Conservation (phyloP, 23 tunicate species). For the Trididemnum miniatum region DNA sequence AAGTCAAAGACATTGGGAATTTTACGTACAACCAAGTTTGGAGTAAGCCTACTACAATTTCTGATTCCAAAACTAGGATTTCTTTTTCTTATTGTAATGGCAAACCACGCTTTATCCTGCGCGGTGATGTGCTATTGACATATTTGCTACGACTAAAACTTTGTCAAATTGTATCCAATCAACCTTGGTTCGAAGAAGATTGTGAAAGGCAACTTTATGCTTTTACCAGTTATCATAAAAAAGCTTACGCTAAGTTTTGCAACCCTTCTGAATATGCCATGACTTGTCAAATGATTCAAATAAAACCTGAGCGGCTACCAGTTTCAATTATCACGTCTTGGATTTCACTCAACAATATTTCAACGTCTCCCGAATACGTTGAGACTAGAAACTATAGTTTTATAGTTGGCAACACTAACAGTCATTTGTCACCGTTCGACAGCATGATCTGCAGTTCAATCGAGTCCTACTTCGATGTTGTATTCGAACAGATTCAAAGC, state of each 20-base stretch:
- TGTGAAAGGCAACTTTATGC: conserved; percentile 33
- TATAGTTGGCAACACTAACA: background rate
- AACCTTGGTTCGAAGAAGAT: conserved; percentile 33
- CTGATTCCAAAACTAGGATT: no score
- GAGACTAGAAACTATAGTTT: background rate
- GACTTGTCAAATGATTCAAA: background rate
- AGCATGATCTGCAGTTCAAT: background rate
- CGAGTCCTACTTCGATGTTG: conserved; percentile 20
- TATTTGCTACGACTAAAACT: conserved; percentile 49
- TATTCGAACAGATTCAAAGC: background rate
- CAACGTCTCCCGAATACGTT: background rate
- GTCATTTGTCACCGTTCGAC: background rate
- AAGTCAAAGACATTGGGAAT: no score
- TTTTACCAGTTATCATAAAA: conserved; percentile 48
- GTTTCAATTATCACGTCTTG: background rate
- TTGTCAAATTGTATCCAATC: conserved; percentile 35
- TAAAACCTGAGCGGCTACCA: background rate
- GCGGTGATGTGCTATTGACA: conserved; percentile 37
- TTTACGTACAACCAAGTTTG: no score
- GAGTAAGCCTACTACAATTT: no score
- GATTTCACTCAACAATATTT: background rate
- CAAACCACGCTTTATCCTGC: conserved; percentile 29
- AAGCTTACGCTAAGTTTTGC: conserved; percentile 49
- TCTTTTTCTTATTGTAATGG: conserved; percentile 26
- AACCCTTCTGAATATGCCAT: background rate